phyloP scores from a whole-genome alignment of 2,113 vertebrate species.

The Thamnaconus septentrionalis region DNA sequence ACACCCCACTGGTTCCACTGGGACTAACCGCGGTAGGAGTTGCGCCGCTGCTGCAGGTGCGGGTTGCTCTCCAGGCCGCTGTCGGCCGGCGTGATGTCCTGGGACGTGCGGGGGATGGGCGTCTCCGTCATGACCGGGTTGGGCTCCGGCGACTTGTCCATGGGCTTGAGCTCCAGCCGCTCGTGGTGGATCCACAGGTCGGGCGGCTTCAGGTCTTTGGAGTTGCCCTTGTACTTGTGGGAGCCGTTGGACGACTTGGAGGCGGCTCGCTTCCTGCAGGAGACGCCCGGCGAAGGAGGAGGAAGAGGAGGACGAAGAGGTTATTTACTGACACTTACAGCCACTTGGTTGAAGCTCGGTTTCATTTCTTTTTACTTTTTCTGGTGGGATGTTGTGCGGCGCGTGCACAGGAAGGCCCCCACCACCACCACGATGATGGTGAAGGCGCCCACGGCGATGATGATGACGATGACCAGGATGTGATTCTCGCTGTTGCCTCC shows the following conservation, averaged over 20 bases:
- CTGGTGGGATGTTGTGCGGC: conserved; percentile 92
- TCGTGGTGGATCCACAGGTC: conserved; percentile 99
- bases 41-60: conserved; percentile 88
- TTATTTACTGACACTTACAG: not conserved
- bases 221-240: conserved; percentile 97
- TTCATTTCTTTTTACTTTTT: conserved; percentile 84
- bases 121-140: conserved; percentile 98
- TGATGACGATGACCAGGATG: conserved; percentile 91
- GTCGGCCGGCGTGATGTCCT: conserved; percentile 94
- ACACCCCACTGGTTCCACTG: not conserved
- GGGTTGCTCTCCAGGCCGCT: conserved; percentile 86
- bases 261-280: conserved; percentile 89
- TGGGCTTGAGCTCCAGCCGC: conserved; percentile 94
- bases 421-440: conserved; percentile 92
- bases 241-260: conserved; percentile 94
- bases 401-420: conserved; percentile 91
- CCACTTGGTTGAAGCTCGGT: not conserved
- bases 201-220: conserved; percentile 96
- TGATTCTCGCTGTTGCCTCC: conserved; percentile 83
- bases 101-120: conserved; percentile 92
- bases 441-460: conserved; percentile 90
- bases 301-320: not conserved
- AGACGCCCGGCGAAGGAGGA: not conserved
- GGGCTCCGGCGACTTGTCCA: conserved; percentile 95
- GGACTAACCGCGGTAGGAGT: conserved; percentile 92